A percentile compares a stretch with the other conserved stretches of the same genome.
phyloP scores from a whole-genome alignment of 1,140 invertebrate species.

The Bombus breviceps region DNA sequence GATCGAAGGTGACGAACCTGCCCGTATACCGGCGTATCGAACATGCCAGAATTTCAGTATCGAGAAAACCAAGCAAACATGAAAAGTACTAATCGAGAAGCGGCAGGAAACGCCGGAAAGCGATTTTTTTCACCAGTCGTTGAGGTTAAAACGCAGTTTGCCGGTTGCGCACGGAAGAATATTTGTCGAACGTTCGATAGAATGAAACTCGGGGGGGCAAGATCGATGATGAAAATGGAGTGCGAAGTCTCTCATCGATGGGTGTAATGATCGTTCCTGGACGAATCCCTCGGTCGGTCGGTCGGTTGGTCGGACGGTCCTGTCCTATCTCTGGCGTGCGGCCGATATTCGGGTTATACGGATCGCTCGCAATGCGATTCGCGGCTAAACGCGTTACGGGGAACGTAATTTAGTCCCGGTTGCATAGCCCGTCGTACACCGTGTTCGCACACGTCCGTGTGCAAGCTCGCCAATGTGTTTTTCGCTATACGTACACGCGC shows the following conservation, averaged over 20 bases:
- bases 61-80: no score
- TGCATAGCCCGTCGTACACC: conserved; percentile 64
- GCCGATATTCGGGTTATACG: conserved; percentile 79
- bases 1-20: no score
- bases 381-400: conserved; percentile 80
- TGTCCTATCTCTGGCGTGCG: conserved; percentile 67
- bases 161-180: neutral
- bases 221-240: conserved; percentile 51
- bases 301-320: conserved; percentile 58
- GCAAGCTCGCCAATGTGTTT: conserved; percentile 45
- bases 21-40: no score
- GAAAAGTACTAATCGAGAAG: no score
- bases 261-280: conserved; percentile 62
- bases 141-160: no score
- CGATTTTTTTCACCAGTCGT: no score
- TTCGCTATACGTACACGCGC: conserved; percentile 38
- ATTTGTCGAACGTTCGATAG: neutral
- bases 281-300: conserved; percentile 36
- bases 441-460: conserved; percentile 46
- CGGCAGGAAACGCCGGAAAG: no score
- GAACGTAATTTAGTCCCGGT: conserved; percentile 79
- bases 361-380: conserved; percentile 80
- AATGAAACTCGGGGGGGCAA: neutral
- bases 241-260: conserved; percentile 39
- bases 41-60: no score